Conservation (phyloP, 2,113 vertebrate genomes). For the Dipodomys stephensi region DNA sequence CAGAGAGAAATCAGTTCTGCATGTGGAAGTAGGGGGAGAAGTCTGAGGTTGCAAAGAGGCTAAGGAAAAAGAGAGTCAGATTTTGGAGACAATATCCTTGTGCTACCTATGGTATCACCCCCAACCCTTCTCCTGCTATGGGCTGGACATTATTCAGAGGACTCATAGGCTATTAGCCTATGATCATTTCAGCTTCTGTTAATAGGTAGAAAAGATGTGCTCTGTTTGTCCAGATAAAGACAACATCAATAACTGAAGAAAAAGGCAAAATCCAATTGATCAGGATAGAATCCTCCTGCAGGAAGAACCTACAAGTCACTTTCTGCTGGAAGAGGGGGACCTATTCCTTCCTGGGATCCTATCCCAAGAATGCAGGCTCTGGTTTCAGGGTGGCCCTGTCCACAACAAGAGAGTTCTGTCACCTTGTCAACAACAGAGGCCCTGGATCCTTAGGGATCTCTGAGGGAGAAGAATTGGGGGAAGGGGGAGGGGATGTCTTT, state of each 20-base stretch:
- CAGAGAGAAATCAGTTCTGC: conserved; percentile 35
- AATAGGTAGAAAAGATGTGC: neutral
- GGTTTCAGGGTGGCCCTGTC: neutral
- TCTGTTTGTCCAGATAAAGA: conserved; percentile 29
- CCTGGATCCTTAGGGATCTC: neutral
- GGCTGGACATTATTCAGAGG: neutral
- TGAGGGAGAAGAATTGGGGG: neutral
- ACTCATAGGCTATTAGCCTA: neutral
- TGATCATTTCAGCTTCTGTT: conserved; percentile 13
- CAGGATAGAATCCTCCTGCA: neutral
- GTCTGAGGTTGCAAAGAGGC: conserved; percentile 17
- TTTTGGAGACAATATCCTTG: conserved; percentile 2
- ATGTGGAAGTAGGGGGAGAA: neutral
- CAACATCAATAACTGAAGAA: conserved; percentile 40
- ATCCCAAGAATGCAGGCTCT: neutral
- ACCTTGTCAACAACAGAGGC: neutral
- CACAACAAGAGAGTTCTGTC: neutral
- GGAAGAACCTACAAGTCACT: neutral
- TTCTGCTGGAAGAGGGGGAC: neutral
- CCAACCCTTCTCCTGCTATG: neutral
- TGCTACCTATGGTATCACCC: neutral
- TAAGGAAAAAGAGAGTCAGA: neutral
- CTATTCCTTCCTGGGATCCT: neutral
- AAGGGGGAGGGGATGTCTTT: neutral
- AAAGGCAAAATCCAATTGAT: conserved; percentile 18